These are phyloP conservation scores for Pteromalus puparum DNA, from an alignment of 1,140 invertebrate species.

Conservation along the genomic window DNA sequence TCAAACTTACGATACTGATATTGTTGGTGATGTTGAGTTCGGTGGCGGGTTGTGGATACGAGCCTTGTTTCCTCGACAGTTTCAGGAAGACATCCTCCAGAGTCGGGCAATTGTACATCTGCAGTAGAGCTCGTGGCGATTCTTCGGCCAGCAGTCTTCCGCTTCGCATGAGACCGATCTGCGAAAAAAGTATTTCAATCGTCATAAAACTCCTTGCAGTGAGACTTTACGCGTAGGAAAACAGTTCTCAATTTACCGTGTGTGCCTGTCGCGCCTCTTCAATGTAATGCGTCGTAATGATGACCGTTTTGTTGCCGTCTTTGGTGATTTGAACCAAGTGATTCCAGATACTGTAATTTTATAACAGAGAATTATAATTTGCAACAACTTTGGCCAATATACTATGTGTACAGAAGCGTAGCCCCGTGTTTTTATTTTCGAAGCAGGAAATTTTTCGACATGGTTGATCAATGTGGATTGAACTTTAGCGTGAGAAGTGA, in stretches of 20 bases:
- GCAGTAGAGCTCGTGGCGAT: constrained; percentile 88
- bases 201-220: not conserved
- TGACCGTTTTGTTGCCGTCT: constrained; percentile 89
- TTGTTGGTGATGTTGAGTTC: constrained; percentile 86
- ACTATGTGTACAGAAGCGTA: no score
- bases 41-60: constrained; percentile 74
- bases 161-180: constrained; percentile 96
- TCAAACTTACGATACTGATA: constrained; percentile 79
- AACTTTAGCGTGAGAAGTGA: no score
- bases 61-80: constrained; percentile 82
- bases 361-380: not conserved
- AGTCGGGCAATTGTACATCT: constrained; percentile 88
- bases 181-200: not conserved
- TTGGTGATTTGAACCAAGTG: constrained; percentile 90
- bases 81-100: constrained; percentile 97
- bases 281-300: constrained; percentile 96
- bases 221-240: not conserved
- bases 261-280: constrained; percentile 93
- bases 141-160: constrained; percentile 94
- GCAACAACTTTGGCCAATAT: no score
- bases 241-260: constrained; percentile 77
- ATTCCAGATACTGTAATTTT: constrained; percentile 87
- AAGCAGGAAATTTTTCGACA: not conserved
- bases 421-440: not conserved
- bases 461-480: not conserved